A percentile compares a stretch with the other conserved stretches of the same genome.
phyloP scores from a whole-genome alignment of 2,888 invertebrate genomes.

The Thereva nobilitata region DNA sequence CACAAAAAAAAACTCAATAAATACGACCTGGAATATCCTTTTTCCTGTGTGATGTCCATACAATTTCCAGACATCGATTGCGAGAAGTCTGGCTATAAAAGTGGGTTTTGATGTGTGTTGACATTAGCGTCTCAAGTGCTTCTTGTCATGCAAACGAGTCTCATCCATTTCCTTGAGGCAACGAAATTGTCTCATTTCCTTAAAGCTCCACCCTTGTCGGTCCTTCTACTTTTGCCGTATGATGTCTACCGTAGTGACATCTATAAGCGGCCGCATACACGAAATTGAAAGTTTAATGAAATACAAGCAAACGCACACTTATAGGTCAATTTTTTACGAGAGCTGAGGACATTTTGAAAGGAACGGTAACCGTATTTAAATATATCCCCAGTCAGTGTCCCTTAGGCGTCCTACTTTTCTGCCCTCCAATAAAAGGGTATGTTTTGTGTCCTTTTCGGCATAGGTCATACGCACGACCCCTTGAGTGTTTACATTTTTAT shows the following conservation, averaged over 20 bases:
- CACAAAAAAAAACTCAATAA: too few relatives aligned
- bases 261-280: conserved; percentile 3
- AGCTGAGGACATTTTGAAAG: conserved; percentile 15
- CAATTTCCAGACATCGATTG: conserved; percentile 14
- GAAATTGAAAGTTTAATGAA: conserved; percentile 26
- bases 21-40: background rate
- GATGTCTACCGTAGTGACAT: conserved; percentile 1
- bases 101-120: conserved; percentile 20
- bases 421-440: too few relatives aligned
- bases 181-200: conserved; percentile 15
- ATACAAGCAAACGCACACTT: conserved; percentile 18
- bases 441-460: background rate
- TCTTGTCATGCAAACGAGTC: conserved; percentile 22
- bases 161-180: background rate
- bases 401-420: too few relatives aligned
- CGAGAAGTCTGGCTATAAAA: conserved; percentile 18
- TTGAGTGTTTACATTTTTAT: conserved; percentile 29
- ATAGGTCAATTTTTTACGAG: conserved; percentile 24
- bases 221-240: background rate
- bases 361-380: background rate
- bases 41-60: conserved; percentile 17
- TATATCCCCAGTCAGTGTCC: background rate
- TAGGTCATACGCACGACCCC: background rate
- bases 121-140: conserved; percentile 30
- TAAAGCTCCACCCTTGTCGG: conserved; percentile 9